Base-by-base conservation (phyloP, 1,140 invertebrate species). In the Anthonomus grandis region DNA sequence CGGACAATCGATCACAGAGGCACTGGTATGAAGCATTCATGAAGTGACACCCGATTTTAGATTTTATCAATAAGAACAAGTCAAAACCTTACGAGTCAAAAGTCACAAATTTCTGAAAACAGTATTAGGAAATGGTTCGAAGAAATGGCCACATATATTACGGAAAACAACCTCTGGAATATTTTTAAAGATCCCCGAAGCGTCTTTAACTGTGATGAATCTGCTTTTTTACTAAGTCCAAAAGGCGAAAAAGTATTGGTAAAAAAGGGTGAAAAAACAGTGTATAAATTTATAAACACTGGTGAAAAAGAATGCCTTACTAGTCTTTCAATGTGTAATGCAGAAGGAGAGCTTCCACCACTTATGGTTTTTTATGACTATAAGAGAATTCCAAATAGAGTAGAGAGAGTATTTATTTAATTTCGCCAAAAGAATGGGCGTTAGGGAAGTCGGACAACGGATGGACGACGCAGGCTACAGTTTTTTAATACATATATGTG, bases 201-300 rank as follows among this genome's bases (percentile, higher is more conserved):
- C n/a, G 63, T 73, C 4, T 68, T 70, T 22, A 75, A 74, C 58
- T 42, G 59, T 13, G 70, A 75, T 46, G 72, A 76, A 60, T 71
- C 66, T 25, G 69, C 66, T 22, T 67, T 75, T 57, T 64, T 63
- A 42, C 52, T 73, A 23, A 42, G 21, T 31, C 70, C 67, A 13
- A 72, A 72, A 59, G 51, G 46, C 18, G 61, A 63, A 2, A 57
- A 60, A 49, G 64, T 70, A 10, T 24, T 73, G 4, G 62, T 48
- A 2, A 46, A 57, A 41, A 70, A 66, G 64, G 65, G 67, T 23
- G 31, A 64, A 10, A 68, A 69, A 63, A 42, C 66, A 23, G 45
- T 66, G 1, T 71, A 69, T 46, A 57, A 59, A 34, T 31, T 58
- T 36, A 52, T 62, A 42, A 52, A 34, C 41, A 59, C 49, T 12